Conservation (phyloP, 2,888 invertebrate genomes). For the Lutraria lutraria region DNA sequence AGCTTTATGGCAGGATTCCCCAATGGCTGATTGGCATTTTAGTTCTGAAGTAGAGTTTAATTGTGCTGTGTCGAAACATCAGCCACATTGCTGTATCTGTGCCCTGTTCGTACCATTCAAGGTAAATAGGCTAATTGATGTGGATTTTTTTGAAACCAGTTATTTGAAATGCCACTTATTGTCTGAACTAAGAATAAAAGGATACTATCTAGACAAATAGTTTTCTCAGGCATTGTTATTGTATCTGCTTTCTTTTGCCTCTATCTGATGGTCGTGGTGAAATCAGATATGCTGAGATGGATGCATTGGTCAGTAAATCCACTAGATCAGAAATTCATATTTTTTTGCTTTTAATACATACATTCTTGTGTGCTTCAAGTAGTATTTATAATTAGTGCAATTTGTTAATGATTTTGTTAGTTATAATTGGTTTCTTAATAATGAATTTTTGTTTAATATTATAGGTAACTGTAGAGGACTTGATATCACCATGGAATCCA, state of each 20-base stretch:
- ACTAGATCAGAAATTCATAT: no score
- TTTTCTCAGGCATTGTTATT: no score
- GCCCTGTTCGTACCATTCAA: slow-evolving; percentile 87
- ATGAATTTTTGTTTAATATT: neutral
- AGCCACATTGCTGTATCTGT: slow-evolving; percentile 90
- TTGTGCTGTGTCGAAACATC: slow-evolving; percentile 87
- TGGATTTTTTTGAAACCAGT: neutral
- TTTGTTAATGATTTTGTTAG: neutral
- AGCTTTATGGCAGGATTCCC: slow-evolving; percentile 87
- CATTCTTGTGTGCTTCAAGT: neutral
- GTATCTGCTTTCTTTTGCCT: no score
- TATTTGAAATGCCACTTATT: neutral
- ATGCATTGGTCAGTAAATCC: no score
- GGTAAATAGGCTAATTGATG: slow-evolving; percentile 62
- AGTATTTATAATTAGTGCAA: neutral
- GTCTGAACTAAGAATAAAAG: no score
- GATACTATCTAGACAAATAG: no score
- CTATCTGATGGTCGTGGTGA: no score
- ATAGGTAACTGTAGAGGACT: slow-evolving; percentile 13
- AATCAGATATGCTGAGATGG: no score
- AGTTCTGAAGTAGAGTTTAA: slow-evolving; percentile 88
- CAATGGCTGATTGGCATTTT: slow-evolving; percentile 84
- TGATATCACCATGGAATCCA: slow-evolving; percentile 43
- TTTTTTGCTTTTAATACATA: no score
- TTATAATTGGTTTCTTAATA: neutral